These are phyloP conservation scores for Podarcis muralis DNA, from an alignment of 2,113 vertebrate genomes.

Conservation along the genomic window DNA sequence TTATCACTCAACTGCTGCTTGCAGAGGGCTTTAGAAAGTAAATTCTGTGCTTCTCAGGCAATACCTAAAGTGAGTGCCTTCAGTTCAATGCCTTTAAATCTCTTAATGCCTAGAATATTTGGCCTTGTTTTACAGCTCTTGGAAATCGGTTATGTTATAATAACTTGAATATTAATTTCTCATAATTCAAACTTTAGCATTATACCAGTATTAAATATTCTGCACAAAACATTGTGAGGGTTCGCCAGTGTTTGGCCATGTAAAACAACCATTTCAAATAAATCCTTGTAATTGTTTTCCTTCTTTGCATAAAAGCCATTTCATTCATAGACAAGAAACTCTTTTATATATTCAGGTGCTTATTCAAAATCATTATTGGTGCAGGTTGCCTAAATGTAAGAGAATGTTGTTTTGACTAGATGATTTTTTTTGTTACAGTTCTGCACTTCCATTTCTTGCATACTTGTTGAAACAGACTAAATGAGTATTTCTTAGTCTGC, in stretches of 20 bases:
- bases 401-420: background rate
- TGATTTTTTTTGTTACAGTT: background rate
- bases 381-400: background rate
- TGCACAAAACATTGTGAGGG: background rate
- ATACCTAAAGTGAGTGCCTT: slow-evolving; percentile 40
- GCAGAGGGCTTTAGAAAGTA: slow-evolving; percentile 67
- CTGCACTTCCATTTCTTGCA: background rate
- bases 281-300: background rate
- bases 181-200: slow-evolving; percentile 20
- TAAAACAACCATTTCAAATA: background rate
- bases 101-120: background rate
- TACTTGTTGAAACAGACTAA: accelerated
- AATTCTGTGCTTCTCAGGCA: slow-evolving; percentile 83
- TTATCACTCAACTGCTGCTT: slow-evolving; percentile 65
- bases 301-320: background rate
- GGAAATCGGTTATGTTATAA: background rate
- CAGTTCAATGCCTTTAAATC: background rate
- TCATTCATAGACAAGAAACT: background rate
- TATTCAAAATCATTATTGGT: background rate
- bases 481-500: background rate
- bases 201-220: background rate
- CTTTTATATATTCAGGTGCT: slow-evolving; percentile 15
- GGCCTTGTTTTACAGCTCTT: background rate
- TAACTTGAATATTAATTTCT: slow-evolving; percentile 14
- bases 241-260: background rate